Evolutionary conservation across 2,797 vertebrate genomes (phyloP).

Genomic region (Smutsia gigantea): DNA sequence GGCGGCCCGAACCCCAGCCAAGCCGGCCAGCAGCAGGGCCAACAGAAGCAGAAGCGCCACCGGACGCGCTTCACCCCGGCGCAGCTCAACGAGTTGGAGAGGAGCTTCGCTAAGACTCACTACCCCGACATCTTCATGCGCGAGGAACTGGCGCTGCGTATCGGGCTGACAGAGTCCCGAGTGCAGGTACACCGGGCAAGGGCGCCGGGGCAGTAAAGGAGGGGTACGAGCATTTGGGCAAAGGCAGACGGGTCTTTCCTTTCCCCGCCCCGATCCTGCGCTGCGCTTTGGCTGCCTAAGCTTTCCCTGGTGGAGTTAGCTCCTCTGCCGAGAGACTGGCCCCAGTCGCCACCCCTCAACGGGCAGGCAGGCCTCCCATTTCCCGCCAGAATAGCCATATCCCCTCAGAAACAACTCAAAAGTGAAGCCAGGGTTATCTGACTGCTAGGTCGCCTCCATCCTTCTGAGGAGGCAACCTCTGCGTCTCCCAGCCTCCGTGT

Average conservation of each 20-base stretch:
- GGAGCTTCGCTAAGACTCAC: conserved; percentile 99
- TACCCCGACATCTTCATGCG: conserved; percentile 99
- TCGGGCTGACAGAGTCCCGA: conserved; percentile 98
- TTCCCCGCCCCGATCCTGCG: background rate
- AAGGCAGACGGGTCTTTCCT: background rate
- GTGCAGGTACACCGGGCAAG: conserved; percentile 92
- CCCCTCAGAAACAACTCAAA: background rate
- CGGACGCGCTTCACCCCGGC: conserved; percentile 98
- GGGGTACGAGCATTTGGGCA: background rate
- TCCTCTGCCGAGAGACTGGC: background rate
- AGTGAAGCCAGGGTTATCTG: background rate
- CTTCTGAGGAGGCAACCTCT: background rate
- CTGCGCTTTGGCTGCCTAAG: background rate
- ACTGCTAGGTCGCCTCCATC: background rate
- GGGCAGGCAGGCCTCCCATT: background rate
- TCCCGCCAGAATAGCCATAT: background rate
- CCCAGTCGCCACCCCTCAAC: background rate
- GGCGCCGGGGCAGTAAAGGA: background rate
- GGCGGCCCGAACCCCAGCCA: conserved; percentile 92
- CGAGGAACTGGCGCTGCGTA: conserved; percentile 96
- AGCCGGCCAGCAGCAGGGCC: conserved; percentile 90
- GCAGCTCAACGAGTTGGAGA: conserved; percentile 98
- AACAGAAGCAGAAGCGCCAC: conserved; percentile 99
- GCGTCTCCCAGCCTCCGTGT: background rate
- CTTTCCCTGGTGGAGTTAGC: background rate